phyloP scores from a whole-genome alignment of 1,140 invertebrate species.

The Popillia japonica region DNA sequence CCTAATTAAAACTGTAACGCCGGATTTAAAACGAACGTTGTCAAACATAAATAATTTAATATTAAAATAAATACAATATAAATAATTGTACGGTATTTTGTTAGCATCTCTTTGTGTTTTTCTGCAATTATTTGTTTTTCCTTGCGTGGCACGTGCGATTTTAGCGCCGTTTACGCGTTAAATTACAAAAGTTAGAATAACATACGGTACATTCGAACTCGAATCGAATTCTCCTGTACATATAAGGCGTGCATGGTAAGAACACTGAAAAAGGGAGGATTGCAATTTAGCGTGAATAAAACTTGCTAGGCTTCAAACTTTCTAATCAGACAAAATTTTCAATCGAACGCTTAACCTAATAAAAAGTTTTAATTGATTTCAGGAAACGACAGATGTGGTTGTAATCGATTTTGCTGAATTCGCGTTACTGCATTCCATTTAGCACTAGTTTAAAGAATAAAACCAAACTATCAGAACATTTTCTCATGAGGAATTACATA shows the following conservation, averaged over 20 bases:
- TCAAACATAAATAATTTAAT: conserved; percentile 13
- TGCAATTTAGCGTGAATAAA: not conserved
- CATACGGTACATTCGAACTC: not conserved
- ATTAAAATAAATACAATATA: conserved; percentile 25
- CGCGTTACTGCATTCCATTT: too few species aligned
- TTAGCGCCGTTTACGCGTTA: not conserved
- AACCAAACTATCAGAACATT: too few species aligned
- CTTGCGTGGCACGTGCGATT: not conserved
- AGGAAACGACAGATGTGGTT: not conserved
- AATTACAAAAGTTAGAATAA: not conserved
- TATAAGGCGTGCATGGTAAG: not conserved
- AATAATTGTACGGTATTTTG: not conserved
- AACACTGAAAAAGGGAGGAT: not conserved
- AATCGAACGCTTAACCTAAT: not conserved
- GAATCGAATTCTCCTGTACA: not conserved
- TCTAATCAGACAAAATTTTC: not conserved
- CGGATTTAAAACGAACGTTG: not conserved
- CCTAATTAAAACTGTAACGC: conserved; percentile 29
- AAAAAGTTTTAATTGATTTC: not conserved
- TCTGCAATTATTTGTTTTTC: not conserved
- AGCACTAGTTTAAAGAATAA: too few species aligned
- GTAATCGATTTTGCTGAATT: too few species aligned
- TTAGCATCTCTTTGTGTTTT: not conserved
- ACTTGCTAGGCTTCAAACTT: not conserved
- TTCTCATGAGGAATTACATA: too few species aligned